These are phyloP conservation scores for Tipula helvola DNA, from an alignment of 2,888 invertebrate species.

Conservation along the genomic window DNA sequence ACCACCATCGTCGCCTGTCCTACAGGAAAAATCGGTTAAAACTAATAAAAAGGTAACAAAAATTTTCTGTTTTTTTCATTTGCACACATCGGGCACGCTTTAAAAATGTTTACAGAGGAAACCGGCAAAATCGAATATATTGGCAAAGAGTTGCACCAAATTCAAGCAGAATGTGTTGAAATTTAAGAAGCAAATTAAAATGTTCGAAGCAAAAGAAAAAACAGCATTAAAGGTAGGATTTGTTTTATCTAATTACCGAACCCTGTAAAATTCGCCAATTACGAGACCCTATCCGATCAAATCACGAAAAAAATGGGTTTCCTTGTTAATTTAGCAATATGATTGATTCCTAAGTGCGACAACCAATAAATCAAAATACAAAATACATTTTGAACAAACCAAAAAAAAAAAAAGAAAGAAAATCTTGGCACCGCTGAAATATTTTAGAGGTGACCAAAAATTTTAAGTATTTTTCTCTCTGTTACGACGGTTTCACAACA, in stretches of 20 bases:
- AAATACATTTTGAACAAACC: not conserved
- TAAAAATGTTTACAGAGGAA: not conserved
- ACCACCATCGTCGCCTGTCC: conserved; percentile 60
- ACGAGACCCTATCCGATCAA: not conserved
- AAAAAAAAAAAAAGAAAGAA: not conserved
- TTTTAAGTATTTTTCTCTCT: not conserved
- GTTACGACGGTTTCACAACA: not conserved
- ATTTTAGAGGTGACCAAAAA: not conserved
- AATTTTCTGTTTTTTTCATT: not conserved
- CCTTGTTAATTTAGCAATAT: not conserved
- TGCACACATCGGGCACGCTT: not conserved
- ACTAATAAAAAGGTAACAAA: conserved; percentile 23
- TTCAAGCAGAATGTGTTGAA: not conserved
- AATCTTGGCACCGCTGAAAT: not conserved
- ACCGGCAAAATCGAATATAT: not conserved
- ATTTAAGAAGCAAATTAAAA: not conserved
- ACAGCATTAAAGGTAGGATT: not conserved
- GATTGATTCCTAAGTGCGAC: not conserved
- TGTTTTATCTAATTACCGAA: not conserved
- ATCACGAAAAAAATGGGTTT: not conserved
- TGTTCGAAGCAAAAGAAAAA: not conserved
- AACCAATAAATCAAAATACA: not conserved
- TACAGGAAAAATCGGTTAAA: conserved; percentile 35
- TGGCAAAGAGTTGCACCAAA: not conserved
- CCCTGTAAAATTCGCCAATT: not conserved